Conservation (phyloP, 2,888 invertebrate genomes). For the Cecidostiba fungosa region DNA sequence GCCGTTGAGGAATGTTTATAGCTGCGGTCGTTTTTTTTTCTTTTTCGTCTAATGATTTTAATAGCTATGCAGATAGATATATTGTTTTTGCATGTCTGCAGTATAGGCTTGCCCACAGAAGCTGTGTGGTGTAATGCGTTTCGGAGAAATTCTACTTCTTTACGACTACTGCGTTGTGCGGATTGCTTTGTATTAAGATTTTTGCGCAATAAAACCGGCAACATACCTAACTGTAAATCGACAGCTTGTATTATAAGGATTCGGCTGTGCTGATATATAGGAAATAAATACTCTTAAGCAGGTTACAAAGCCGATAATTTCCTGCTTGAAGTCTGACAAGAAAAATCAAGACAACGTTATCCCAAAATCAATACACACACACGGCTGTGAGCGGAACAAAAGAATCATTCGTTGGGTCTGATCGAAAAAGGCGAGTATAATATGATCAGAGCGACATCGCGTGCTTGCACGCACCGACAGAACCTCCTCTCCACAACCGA, state of each 20-base stretch:
- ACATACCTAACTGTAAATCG: conserved; percentile 10
- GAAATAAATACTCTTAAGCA: too few relatives aligned
- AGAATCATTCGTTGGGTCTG: too few relatives aligned
- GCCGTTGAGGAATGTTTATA: background rate
- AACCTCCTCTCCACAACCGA: too few relatives aligned
- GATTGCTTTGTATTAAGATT: background rate
- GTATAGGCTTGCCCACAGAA: background rate
- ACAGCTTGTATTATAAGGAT: background rate
- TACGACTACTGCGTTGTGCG: background rate
- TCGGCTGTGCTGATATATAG: background rate
- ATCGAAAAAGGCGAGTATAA: too few relatives aligned
- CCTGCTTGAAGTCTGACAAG: too few relatives aligned
- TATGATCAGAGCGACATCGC: too few relatives aligned
- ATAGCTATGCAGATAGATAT: background rate
- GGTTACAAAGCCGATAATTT: too few relatives aligned
- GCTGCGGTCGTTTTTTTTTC: too few relatives aligned
- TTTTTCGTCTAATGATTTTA: background rate
- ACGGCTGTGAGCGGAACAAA: too few relatives aligned
- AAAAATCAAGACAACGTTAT: too few relatives aligned
- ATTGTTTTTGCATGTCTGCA: background rate
- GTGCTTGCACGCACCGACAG: too few relatives aligned
- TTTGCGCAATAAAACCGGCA: background rate
- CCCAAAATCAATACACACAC: too few relatives aligned
- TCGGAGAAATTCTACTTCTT: background rate
- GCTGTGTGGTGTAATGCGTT: conserved; percentile 3